These are phyloP conservation scores for Labeo catla DNA, from an alignment of 2,113 vertebrate species.

Conservation along the genomic window DNA sequence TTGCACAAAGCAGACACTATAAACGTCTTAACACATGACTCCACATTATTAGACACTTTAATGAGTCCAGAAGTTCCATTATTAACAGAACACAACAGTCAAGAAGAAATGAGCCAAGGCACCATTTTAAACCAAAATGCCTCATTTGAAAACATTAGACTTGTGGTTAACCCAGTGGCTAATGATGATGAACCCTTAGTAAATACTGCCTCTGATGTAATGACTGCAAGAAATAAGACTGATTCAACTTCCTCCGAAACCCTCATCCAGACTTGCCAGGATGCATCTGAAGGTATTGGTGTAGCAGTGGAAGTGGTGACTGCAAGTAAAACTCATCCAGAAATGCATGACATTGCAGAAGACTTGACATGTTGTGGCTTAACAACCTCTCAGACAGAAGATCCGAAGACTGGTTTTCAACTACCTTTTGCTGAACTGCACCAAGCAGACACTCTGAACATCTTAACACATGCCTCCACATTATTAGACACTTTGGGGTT, in stretches of 20 bases:
- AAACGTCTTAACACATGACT: conserved; percentile 5
- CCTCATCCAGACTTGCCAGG: background rate
- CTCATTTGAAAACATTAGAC: background rate
- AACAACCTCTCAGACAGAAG: background rate
- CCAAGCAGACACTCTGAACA: background rate
- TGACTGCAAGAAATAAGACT: background rate
- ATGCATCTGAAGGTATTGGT: background rate
- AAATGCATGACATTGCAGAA: no score
- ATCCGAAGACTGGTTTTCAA: background rate
- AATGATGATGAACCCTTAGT: no score
- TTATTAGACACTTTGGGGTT: background rate
- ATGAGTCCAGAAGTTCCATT: background rate
- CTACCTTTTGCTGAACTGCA: background rate
- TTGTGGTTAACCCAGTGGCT: no score
- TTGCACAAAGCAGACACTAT: background rate
- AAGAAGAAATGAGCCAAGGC: background rate
- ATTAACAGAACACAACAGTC: background rate
- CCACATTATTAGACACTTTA: background rate
- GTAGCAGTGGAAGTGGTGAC: background rate
- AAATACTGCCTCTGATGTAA: no score
- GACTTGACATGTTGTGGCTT: background rate
- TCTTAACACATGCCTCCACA: background rate
- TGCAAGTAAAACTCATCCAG: conserved; percentile 6
- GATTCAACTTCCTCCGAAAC: background rate
- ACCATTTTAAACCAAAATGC: background rate